Base-by-base conservation (phyloP, 2,113 vertebrate species). In the Tinamus guttatus region DNA sequence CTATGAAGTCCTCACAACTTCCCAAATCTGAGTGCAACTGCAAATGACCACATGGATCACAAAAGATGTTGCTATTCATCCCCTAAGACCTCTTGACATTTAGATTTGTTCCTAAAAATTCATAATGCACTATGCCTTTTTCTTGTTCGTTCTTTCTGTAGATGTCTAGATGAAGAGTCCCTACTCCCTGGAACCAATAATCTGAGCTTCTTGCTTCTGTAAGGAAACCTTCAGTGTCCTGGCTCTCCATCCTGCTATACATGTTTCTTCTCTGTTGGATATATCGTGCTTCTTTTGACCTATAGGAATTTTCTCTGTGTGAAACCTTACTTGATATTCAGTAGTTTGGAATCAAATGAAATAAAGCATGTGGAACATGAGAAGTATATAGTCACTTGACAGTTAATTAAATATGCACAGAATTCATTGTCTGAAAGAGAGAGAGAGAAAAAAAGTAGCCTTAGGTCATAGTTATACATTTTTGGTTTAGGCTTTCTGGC, bases 331-430 rank as follows among this genome's bases (percentile, higher is more conserved):
- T 85, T 70, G 41, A 75, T 32, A 51, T 6, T 32, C 20, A 78
- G 32, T 51, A 32, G 11, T 71, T 34, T 78, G 56, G 12, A 41
- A 81, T 58, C 15, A 56, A 62, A 30, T 69, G 20, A 88, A 96
- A 92, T 90, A 94, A 96, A 95, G 34, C 6, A 63, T 65, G 59
- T 80, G n/a, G 67, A 83, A 91, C 36, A 21, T 58, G 58, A 54
- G 77, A 85, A 63, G 41, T 80, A 81, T 9, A 30, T 34, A 47
- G n/a, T 82, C 49, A 63, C 20, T 47, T 80, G 34, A 58, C 5
- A 59, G n/a, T 4, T 80, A 24, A 58, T 90, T 18, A 84, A 67
- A 18, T 64, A 41, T 34, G 27, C 16, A 59, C 28, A 22, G 24
- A 63, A 63, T 92, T 90, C 41, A 83, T 30, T 32, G 27, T 14